Base-by-base conservation (phyloP, 92 coral and sea anemone species). In the Actinostola sp. region DNA sequence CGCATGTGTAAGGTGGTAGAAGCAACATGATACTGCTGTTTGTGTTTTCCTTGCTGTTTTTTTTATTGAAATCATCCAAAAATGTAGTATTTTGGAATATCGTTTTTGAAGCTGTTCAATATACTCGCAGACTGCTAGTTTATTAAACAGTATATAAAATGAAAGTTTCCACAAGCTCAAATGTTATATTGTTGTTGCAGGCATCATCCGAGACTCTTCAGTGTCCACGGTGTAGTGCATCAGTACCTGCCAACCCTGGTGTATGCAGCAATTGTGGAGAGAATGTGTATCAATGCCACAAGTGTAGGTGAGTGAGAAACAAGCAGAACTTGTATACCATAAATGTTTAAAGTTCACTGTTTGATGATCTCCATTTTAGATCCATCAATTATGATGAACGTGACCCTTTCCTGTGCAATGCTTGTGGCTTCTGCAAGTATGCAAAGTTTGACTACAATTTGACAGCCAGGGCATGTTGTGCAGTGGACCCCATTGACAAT, bases 201-300 rank as follows among this genome's bases (percentile, higher is more conserved):
- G 98, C 98, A 0, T 91, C 98, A 0, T 85, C 98, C 2, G 98
- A 94, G 73, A 94, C 98, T 17, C 86, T 94, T 5, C 98, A 94
- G 85, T 94, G 98, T 66, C 98, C 98, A 17, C 85, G 98, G 20
- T 94, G 98, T 72, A 94, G 98, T 68, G 98, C 97, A 1, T 86
- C 98, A 26, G 98, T 94, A 11, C 89, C 96, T 63, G 94, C 98
- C 49, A 88, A 90, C 74, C 98, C 98, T 72, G 98, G 98, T 15
- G 97, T 94, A 12, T 94, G 98, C 77, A 92, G 98, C 67, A 94
- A 94, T 73, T 94, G 98, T 67, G 98, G 98, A 33, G 98, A 94
- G 73, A 94, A 94, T 67, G 98, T 94, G n/a, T 94, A 94, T 50
- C 98, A 94, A 82, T 94, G 98, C 23, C 98, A 94, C 84, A 94